These are phyloP conservation scores for Nemotelus nigrinus DNA, from an alignment of 2,888 invertebrate genomes.

Conservation along the genomic window DNA sequence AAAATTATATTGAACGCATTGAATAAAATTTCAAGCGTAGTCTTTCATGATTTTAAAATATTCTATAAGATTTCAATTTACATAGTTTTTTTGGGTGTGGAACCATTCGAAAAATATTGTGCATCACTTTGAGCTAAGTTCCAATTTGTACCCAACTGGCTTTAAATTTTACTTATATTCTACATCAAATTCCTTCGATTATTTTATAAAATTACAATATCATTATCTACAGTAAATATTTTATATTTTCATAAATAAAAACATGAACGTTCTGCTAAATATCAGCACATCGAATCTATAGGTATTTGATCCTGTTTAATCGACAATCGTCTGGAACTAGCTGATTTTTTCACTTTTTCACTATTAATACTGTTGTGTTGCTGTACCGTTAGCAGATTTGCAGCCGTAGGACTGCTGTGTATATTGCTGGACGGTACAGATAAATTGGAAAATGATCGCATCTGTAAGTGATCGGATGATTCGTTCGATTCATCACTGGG, in stretches of 20 bases:
- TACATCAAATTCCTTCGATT: too few relatives aligned
- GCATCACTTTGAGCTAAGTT: not conserved
- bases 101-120: not conserved
- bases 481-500: conserved; percentile 64
- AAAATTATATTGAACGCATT: conserved; percentile 3
- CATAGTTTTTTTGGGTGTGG: not conserved
- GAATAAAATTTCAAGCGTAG: conserved; percentile 24
- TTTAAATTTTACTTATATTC: too few relatives aligned
- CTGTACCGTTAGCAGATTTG: conserved; percentile 46
- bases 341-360: conserved; percentile 53
- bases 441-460: conserved; percentile 64
- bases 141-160: too few relatives aligned
- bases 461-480: conserved; percentile 60
- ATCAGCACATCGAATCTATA: conserved; percentile 65
- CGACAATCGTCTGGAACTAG: conserved; percentile 61
- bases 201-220: too few relatives aligned
- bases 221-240: conserved; percentile 17
- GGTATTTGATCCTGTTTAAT: conserved; percentile 64
- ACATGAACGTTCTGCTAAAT: conserved; percentile 52
- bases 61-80: conserved; percentile 1
- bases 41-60: conserved; percentile 21
- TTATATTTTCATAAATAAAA: conserved; percentile 19
- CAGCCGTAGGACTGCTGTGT: conserved; percentile 27
- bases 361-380: conserved; percentile 49
- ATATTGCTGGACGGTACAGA: conserved; percentile 58